phyloP scores from a whole-genome alignment of 2,113 vertebrate species.

The Anarrhichthys ocellatus region DNA sequence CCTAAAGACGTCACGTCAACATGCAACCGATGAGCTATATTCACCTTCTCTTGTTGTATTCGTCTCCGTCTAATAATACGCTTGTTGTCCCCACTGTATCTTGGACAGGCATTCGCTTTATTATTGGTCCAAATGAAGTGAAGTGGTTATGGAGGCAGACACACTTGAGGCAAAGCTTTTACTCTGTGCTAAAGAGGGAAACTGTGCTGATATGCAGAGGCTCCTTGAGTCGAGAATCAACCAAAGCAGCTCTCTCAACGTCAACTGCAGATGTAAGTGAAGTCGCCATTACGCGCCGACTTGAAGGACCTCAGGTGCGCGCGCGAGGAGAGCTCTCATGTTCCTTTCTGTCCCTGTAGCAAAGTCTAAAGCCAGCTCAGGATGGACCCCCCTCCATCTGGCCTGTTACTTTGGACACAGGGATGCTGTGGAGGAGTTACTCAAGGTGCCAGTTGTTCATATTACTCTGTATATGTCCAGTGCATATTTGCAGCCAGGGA shows the following conservation, averaged over 20 bases:
- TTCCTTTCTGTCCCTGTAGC: conserved; percentile 73
- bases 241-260: conserved; percentile 78
- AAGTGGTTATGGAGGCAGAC: conserved; percentile 52
- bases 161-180: conserved; percentile 87
- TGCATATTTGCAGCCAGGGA: neutral
- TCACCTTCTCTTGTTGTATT: neutral
- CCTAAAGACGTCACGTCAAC: neutral
- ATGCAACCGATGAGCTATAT: neutral
- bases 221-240: conserved; percentile 81
- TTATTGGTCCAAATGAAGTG: neutral
- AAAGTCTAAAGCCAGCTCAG: conserved; percentile 84
- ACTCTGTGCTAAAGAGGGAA: conserved; percentile 86
- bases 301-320: neutral
- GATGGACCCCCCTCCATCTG: conserved; percentile 93
- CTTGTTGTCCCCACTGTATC: neutral
- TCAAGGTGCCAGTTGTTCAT: conserved; percentile 84
- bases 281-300: accelerated
- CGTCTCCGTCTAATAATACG: neutral
- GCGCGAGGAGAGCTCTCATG: neutral
- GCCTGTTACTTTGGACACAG: conserved; percentile 90
- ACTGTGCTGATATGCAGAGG: conserved; percentile 78
- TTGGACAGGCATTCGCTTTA: neutral
- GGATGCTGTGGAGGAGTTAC: conserved; percentile 88
- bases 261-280: conserved; percentile 90
- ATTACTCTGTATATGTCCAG: neutral